Percentiles rank a stretch among this genome's conserved stretches.
Conservation (phyloP, 2,888 invertebrate species). For the Eretmocerus hayati region DNA sequence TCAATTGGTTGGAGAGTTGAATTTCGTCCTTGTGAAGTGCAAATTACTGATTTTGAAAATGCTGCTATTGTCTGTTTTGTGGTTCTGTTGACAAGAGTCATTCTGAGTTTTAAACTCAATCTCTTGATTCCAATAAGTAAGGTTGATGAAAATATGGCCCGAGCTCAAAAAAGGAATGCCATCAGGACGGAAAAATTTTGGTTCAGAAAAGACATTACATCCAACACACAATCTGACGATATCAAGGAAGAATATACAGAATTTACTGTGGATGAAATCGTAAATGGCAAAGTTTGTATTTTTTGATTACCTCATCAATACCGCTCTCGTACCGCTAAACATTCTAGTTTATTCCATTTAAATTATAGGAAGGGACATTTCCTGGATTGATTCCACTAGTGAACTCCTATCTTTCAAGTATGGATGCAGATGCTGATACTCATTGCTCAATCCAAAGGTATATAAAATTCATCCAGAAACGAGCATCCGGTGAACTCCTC, state of each 20-base stretch:
- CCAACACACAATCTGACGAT: constrained; percentile 47
- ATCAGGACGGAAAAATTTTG: constrained; percentile 80
- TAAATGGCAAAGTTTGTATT: constrained; percentile 71
- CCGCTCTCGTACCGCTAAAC: not conserved
- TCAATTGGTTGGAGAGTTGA: constrained; percentile 99
- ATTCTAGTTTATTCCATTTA: not conserved
- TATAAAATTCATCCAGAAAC: constrained; percentile 80
- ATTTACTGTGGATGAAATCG: constrained; percentile 93
- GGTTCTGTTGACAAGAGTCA: constrained; percentile 91
- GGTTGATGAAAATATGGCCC: constrained; percentile 96
- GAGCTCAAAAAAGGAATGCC: constrained; percentile 87
- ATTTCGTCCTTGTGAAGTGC: constrained; percentile 97
- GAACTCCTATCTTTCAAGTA: constrained; percentile 85
- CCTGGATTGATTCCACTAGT: constrained; percentile 93
- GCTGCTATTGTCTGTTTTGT: constrained; percentile 98
- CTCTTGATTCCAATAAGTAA: constrained; percentile 97
- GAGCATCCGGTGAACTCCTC: constrained; percentile 80
- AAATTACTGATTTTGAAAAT: constrained; percentile 99
- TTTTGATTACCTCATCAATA: not conserved
- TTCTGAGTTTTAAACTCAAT: constrained; percentile 91
- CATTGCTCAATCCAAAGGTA: constrained; percentile 96
- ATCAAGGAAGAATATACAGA: constrained; percentile 57
- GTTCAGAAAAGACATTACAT: constrained; percentile 78
- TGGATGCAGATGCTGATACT: constrained; percentile 98
- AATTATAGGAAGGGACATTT: constrained; percentile 70